These are phyloP conservation scores for Cotesia glomerata DNA, from an alignment of 1,140 invertebrate species.

Conservation along the genomic window DNA sequence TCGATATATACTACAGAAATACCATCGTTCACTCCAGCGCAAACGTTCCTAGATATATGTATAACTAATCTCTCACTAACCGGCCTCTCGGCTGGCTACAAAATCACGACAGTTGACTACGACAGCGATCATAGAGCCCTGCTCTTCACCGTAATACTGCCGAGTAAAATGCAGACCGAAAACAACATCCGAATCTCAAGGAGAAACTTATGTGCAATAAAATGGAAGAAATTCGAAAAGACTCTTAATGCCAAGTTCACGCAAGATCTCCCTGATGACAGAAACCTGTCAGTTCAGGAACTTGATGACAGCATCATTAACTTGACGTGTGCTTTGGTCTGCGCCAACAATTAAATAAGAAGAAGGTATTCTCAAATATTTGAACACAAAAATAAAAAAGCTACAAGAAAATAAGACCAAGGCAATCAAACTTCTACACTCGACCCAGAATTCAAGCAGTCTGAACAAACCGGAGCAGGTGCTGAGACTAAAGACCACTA, in stretches of 20 bases:
- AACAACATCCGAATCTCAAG: too few species aligned
- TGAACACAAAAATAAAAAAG: slow-evolving; percentile 11
- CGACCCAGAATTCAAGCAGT: neutral
- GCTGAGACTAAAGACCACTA: neutral
- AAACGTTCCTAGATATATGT: neutral
- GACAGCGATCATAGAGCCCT: too few species aligned
- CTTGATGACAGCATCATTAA: neutral
- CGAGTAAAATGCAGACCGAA: neutral
- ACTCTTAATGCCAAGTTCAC: neutral
- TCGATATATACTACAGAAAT: neutral
- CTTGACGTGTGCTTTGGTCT: too few species aligned
- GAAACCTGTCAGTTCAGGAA: slow-evolving; percentile 18
- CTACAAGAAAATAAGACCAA: slow-evolving; percentile 9
- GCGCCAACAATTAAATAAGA: neutral
- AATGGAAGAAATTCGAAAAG: slow-evolving; percentile 18
- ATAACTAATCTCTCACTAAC: neutral
- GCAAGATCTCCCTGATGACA: neutral
- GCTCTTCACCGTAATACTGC: neutral
- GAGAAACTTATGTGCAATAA: neutral
- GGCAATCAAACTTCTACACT: neutral
- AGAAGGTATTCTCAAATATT: slow-evolving; percentile 7
- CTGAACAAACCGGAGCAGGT: neutral
- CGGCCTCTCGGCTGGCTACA: neutral
- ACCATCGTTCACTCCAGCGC: neutral
- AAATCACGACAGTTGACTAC: slow-evolving; percentile 14